These are phyloP conservation scores for Gerris lacustris DNA, from an alignment of 2,888 invertebrate genomes.

Conservation along the genomic window DNA sequence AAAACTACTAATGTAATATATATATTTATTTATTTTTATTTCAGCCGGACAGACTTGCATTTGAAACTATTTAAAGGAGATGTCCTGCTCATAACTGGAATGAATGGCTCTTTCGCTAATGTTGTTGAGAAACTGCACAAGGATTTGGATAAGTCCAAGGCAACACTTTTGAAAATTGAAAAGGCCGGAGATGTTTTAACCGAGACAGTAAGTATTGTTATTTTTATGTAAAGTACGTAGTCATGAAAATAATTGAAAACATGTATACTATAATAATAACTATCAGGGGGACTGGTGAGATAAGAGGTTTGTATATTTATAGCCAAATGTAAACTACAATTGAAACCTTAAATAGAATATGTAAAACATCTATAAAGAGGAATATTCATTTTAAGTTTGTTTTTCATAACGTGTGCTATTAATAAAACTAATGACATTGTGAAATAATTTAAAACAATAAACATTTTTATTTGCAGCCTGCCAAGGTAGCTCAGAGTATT, in stretches of 20 bases:
- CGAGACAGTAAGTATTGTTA: slow-evolving; percentile 54
- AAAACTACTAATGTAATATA: too few species aligned
- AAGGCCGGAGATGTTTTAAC: slow-evolving; percentile 75
- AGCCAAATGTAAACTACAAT: too few species aligned
- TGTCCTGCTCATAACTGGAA: slow-evolving; percentile 67
- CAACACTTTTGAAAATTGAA: slow-evolving; percentile 73
- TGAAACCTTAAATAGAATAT: too few species aligned
- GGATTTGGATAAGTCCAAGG: slow-evolving; percentile 65
- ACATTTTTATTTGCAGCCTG: slow-evolving; percentile 49
- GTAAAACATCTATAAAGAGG: too few species aligned
- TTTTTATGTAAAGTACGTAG: background rate
- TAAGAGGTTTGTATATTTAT: too few species aligned
- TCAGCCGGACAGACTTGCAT: slow-evolving; percentile 57
- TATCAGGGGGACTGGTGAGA: too few species aligned
- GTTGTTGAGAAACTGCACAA: slow-evolving; percentile 69
- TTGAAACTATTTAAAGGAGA: slow-evolving; percentile 62
- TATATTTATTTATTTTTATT: too few species aligned
- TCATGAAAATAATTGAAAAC: too few species aligned
- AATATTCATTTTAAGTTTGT: too few species aligned
- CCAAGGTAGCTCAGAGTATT: slow-evolving; percentile 72
- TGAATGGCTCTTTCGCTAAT: slow-evolving; percentile 61
- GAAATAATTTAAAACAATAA: background rate
- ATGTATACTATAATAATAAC: too few species aligned
- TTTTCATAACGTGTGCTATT: too few species aligned
- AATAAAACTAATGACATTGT: too few species aligned